Percentiles rank a stretch among this genome's conserved stretches.
Conservation (phyloP, 1,140 invertebrate species). For the Conopomorpha cramerella region DNA sequence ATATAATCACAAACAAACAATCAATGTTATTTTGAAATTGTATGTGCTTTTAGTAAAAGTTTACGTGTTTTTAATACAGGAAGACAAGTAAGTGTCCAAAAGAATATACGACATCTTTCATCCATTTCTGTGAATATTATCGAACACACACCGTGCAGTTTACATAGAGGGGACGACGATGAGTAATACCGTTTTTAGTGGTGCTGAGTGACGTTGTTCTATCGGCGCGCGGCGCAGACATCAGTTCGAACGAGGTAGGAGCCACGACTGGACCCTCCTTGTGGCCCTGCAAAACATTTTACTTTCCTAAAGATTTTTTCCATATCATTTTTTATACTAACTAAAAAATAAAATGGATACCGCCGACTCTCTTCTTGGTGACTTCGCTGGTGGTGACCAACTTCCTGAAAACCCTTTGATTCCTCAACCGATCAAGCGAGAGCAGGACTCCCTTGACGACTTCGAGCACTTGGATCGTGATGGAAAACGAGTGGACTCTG, state of each 20-base stretch:
- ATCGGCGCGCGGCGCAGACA: constrained; percentile 23
- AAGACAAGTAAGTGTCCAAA: too few species aligned
- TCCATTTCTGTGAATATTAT: too few species aligned
- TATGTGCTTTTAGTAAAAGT: too few species aligned
- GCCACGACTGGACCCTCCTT: constrained; percentile 23
- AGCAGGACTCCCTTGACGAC: constrained; percentile 71
- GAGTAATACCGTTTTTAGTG: constrained; percentile 48
- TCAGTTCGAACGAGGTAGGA: constrained; percentile 34
- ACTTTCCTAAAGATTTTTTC: too few species aligned
- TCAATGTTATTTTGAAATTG: too few species aligned
- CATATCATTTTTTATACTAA: too few species aligned
- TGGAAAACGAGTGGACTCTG: constrained; percentile 23
- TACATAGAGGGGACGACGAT: constrained; percentile 30
- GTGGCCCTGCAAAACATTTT: too few species aligned
- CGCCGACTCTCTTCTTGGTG: constrained; percentile 30
- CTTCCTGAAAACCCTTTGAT: constrained; percentile 11
- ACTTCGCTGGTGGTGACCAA: constrained; percentile 30
- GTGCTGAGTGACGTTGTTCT: constrained; percentile 50
- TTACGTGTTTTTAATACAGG: too few species aligned
- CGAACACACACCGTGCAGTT: too few species aligned
- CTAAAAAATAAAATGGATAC: constrained; percentile 27
- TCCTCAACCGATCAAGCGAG: constrained; percentile 51
- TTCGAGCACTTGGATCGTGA: constrained; percentile 70
- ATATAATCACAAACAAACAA: too few species aligned
- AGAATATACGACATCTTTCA: too few species aligned